Percentiles rank a stretch among this genome's conserved stretches.
Conservation (phyloP, 2,113 vertebrate genomes). For the Drymodes brunneopygia region DNA sequence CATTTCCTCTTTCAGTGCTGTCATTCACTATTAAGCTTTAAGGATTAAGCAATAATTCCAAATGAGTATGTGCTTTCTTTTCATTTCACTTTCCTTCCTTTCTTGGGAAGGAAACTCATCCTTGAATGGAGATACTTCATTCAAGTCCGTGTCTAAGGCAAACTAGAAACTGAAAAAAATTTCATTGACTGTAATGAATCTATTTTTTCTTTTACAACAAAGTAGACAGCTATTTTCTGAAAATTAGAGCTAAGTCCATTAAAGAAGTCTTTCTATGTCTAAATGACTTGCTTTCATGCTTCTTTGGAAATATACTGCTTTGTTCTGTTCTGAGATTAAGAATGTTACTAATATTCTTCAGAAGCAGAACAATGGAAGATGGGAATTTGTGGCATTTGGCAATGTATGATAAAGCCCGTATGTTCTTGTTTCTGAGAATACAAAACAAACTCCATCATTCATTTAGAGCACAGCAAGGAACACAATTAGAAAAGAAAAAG, state of each 20-base stretch:
- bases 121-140: neutral
- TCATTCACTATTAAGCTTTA: neutral
- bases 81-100: neutral
- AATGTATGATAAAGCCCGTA: neutral
- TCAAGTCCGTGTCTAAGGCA: neutral
- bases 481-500: neutral
- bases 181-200: neutral
- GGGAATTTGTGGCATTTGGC: neutral
- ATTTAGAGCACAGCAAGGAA: neutral
- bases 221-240: neutral
- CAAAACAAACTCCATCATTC: neutral
- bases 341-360: neutral
- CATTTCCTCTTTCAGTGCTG: neutral
- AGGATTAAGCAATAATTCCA: neutral
- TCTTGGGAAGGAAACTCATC: neutral
- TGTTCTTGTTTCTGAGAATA: neutral
- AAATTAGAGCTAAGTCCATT: neutral
- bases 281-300: neutral
- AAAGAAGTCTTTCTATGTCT: neutral
- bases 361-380: neutral
- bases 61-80: neutral
- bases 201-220: neutral
- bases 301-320: neutral
- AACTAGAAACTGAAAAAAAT: neutral
- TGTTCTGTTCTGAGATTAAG: neutral